Evolutionary conservation across 37 sponge, comb jelly and placozoan species (phyloP), one percentile per base, ranked within the genome.

Genomic region (Diacarnus erythraeanus): DNA sequence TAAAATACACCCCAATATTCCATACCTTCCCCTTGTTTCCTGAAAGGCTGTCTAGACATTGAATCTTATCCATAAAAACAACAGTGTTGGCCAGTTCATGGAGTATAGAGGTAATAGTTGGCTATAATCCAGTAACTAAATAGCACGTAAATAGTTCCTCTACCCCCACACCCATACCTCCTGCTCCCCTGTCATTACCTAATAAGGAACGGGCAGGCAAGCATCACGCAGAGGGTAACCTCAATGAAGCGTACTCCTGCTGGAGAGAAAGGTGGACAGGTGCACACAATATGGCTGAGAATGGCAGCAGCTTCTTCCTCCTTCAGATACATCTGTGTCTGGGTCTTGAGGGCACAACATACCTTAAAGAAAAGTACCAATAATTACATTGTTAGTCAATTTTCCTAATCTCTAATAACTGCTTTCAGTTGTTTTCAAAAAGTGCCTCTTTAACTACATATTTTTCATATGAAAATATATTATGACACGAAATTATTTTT

Each of bases 201-300:
- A 26, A 87, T 89, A 65, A 93, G 80, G 80, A 86, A 89, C 3
- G 96, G 96, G 40, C 93, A 95, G 15, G 90, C 82, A 22, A 95
- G 73, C n/a, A 95, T 77, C 22, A 84, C 71, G 60, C 86, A 81
- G 54, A 95, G 79, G 27, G 89, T 57, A 15, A 83, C 76, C 69
- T 92, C 74, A 2, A 95, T 47, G 75, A 95, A 92, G 42, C 72
- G 44, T 17, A 89, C 81, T 30, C 96, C 96, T 22, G 86, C 81
- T 25, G 75, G 76, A 8, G 89, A 87, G 59, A 78, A 82, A 10
- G 92, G 92, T 4, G 93, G 89, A 35, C 79, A 81, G 29, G 90
- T 80, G 64, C 80, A 66, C 21, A 80, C 80, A 41, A 91, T 90
- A 57, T 88, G 83, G n/a, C 78, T 81, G 26, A 94, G 74, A 15